Evolutionary conservation across 2,888 invertebrate species (phyloP), one percentile per base, ranked within the genome.

Genomic region (Cataglyphis cursor): DNA sequence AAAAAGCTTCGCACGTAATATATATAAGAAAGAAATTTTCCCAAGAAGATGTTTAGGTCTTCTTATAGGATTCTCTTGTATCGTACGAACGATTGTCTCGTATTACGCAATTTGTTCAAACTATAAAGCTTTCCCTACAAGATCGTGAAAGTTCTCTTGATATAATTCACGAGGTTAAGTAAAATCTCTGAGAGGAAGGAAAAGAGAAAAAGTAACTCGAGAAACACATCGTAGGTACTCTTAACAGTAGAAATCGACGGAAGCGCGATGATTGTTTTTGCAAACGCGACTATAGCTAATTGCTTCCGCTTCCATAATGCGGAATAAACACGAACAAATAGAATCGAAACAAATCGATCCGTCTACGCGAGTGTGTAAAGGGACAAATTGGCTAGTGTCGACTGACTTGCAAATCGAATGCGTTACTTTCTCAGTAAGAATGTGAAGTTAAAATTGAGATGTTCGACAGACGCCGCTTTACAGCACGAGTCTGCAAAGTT

Each of bases 351-450:
- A 24, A 78, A 54, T 70, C 44, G 31, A 59, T 44, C 38, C n/a
- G 2, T 51, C 8, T 51, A 62, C 76, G 44, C 35, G 64, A 54
- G 51, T 41, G 57, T 54, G 48, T 76, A 38, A 76, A 68, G 62
- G 44, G 51, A 48, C 48, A n/a, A 73, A 76, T 64, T 74, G 82
- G 66, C 82, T 72, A 83, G 72, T 61, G 76, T 62, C 62, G 85
- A 75, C 76, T 41, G 87, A 72, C 85, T 88, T 87, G 85, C 78
- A 88, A 83, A 87, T 83, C 82, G 74, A 87, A 86, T 85, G 84
- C 83, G 86, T 88, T 87, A 92, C 93, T 93, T 93, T 93, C 93
- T 91, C 92, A 88, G 76, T 83, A 90, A 89, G 93, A 93, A 93
- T 93, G 92, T 68, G 83, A 62, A 88, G 78, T 82, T 78, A 59